These are phyloP conservation scores for Helicolenus hilgendorfi DNA, from an alignment of 2,797 vertebrate species.

Conservation along the genomic window DNA sequence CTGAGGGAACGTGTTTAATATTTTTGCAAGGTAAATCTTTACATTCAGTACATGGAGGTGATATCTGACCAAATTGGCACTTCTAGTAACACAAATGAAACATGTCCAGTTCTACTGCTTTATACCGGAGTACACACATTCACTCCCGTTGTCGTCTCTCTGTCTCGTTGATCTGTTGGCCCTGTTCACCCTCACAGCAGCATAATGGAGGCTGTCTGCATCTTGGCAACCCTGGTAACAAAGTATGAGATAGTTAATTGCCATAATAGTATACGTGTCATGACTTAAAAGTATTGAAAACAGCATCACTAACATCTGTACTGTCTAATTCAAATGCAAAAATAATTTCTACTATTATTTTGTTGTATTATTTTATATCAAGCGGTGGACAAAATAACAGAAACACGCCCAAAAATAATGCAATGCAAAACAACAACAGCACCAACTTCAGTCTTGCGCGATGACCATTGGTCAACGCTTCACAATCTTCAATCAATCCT, in stretches of 20 bases:
- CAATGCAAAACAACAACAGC: neutral
- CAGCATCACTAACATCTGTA: neutral
- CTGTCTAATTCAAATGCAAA: neutral
- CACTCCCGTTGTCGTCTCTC: neutral
- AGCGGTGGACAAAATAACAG: neutral
- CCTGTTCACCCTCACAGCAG: slow-evolving; percentile 15
- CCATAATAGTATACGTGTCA: neutral
- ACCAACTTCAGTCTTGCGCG: neutral
- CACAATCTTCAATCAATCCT: neutral
- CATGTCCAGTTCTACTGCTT: slow-evolving; percentile 14
- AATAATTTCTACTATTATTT: no score
- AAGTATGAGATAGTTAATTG: neutral
- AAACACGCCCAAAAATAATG: neutral
- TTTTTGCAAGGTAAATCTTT: no score
- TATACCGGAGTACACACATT: slow-evolving; percentile 52
- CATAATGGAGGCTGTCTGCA: slow-evolving; percentile 28
- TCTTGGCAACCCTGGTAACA: neutral
- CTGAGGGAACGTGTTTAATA: no score
- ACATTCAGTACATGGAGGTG: no score
- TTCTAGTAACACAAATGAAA: neutral
- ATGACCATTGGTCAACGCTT: no score
- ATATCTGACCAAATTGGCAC: no score
- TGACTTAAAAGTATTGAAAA: neutral
- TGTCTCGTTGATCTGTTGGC: neutral
- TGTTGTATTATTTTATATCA: no score